Conservation (phyloP, 2,888 invertebrate species). For the Hylaea fasciaria region DNA sequence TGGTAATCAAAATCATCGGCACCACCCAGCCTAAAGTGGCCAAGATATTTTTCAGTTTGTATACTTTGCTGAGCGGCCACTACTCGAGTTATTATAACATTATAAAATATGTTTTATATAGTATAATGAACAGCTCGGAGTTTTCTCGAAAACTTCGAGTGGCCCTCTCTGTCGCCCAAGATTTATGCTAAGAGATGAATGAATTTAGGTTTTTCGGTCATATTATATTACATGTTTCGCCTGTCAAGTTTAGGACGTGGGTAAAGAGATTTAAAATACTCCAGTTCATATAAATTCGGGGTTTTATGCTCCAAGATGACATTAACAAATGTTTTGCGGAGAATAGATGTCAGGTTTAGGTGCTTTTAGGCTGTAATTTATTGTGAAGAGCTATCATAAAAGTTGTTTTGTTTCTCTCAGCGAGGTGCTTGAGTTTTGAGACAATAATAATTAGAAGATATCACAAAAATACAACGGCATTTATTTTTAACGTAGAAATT, state of each 20-base stretch:
- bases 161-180: conserved; percentile 2
- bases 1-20: background rate
- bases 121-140: conserved; percentile 23
- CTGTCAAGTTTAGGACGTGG: conserved; percentile 23
- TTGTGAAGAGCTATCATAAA: background rate
- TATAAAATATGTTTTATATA: too few relatives aligned
- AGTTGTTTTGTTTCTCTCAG: background rate
- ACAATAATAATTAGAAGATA: too few relatives aligned
- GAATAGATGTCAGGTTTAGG: conserved; percentile 5
- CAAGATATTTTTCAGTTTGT: conserved; percentile 4
- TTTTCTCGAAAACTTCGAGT: conserved; percentile 16
- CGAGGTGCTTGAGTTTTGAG: background rate
- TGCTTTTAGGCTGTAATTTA: conserved; percentile 9
- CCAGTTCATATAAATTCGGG: conserved; percentile 13
- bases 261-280: conserved; percentile 24
- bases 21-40: background rate
- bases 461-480: too few relatives aligned
- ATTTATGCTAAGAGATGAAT: conserved; percentile 23
- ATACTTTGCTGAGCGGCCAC: conserved; percentile 1
- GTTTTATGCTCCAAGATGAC: conserved; percentile 16
- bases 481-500: too few relatives aligned
- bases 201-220: conserved; percentile 19
- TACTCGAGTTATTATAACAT: conserved; percentile 19
- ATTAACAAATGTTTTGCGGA: conserved; percentile 24
- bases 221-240: conserved; percentile 21